Conservation (phyloP, 2,113 vertebrate genomes). For the Semnopithecus entellus region DNA sequence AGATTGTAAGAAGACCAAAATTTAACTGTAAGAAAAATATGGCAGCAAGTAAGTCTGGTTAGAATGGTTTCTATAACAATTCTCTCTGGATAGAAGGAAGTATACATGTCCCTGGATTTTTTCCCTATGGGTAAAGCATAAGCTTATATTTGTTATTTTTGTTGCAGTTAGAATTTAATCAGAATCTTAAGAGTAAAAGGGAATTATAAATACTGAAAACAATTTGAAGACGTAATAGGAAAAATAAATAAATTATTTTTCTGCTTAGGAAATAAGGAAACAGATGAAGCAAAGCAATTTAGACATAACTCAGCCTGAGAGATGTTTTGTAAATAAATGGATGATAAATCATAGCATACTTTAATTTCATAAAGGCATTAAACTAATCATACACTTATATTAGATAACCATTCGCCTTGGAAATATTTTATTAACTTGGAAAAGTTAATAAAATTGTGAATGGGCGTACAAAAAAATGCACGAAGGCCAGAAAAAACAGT, state of each 20-base stretch:
- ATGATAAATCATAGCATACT: conserved; percentile 22
- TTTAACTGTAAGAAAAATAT: not conserved
- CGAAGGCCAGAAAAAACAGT: not conserved
- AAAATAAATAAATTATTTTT: not conserved
- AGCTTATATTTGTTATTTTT: conserved; percentile 14
- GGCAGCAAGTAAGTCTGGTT: not conserved
- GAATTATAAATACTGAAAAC: not conserved
- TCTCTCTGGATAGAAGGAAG: not conserved
- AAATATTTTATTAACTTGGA: not conserved
- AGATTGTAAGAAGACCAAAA: not conserved
- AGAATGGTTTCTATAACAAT: not conserved
- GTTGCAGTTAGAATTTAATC: not conserved
- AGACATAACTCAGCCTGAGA: not conserved
- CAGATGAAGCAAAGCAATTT: not conserved
- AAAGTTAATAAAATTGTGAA: not conserved
- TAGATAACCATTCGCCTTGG: not conserved
- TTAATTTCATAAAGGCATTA: conserved; percentile 17
- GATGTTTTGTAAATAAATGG: conserved; percentile 15
- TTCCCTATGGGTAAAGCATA: not conserved
- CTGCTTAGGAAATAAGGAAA: not conserved
- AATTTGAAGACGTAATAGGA: not conserved
- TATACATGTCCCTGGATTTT: not conserved
- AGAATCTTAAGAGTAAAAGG: not conserved
- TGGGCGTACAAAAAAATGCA: not conserved
- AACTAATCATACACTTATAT: not conserved